Conservation (phyloP, 2,113 vertebrate genomes). For the Climacteris rufus region DNA sequence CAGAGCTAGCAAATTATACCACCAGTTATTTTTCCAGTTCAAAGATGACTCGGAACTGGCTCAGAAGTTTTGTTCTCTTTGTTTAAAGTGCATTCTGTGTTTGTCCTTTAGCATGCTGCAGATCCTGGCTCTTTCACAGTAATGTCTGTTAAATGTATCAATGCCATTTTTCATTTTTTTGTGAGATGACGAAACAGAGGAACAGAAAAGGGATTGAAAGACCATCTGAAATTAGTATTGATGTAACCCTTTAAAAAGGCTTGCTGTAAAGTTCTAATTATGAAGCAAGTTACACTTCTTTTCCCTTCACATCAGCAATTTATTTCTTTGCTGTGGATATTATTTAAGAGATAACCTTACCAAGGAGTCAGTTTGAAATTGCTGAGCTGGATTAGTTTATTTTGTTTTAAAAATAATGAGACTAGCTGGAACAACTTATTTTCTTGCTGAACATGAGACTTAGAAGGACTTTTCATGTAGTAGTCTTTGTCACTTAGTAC, state of each 20-base stretch:
- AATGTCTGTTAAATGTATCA: neutral
- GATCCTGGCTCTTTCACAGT: neutral
- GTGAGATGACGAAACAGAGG: neutral
- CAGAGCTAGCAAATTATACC: neutral
- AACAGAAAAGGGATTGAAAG: neutral
- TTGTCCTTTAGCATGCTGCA: neutral
- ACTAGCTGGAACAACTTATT: neutral
- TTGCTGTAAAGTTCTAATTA: neutral
- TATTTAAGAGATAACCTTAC: neutral
- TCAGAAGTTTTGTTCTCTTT: neutral
- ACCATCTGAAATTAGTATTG: neutral
- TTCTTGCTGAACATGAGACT: neutral
- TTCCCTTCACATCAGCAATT: neutral
- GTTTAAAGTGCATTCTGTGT: neutral
- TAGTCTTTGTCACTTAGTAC: neutral
- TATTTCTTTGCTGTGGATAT: neutral
- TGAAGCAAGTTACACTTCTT: neutral
- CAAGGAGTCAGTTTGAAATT: neutral
- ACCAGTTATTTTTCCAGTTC: neutral
- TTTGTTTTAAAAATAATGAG: neutral
- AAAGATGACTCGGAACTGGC: neutral
- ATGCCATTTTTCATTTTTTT: neutral
- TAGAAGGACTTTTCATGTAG: neutral
- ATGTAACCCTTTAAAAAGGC: neutral
- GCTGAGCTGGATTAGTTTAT: neutral